Evolutionary conservation across 2,797 vertebrate genomes (phyloP), one percentile per base, ranked within the genome.

Genomic region (Rhynchonycteris naso): DNA sequence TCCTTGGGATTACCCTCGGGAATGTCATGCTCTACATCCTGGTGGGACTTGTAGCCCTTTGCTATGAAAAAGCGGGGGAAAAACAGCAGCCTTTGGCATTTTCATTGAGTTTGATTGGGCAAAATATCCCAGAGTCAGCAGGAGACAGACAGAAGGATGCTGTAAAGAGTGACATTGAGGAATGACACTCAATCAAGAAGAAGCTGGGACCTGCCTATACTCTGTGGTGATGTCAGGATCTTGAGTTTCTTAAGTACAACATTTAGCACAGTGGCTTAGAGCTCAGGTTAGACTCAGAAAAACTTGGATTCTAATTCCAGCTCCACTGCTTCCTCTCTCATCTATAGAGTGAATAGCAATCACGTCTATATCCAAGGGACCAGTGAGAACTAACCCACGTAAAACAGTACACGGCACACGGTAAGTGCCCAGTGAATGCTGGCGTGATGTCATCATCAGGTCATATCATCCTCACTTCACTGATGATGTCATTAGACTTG

Each of bases 221-320:
- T 50, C 13, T 4, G 7, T 1, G 12, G 47, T 76, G 10, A 2
- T 1, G 2, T 72, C 0, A 0, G 72, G 11, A 83, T 54, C n/a
- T 88, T 54, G 19, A 14, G 18, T 30, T 50, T 21, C 28, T 56
- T 38, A 85, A 28, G 19, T 59, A 9, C 24, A 35, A n/a, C 22
- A 33, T 71, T 63, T 50, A 66, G 66, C 89, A 9, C 54, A 19
- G 2, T 33, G 5, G 16, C 7, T 33, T 26, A 85, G 19, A 80
- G 5, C 26, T 90, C 19, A n/a, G 43, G 52, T 78, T 0, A 75
- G 58, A n/a, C 15, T 84, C 10, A 38, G 76, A 72, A 54, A 78
- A 16, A n/a, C 71, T 84, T 61, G 24, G 54, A 43, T 72, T 78
- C 30, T 28, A 76, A 84, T 33, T 13, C 38, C 26, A 61, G 3